phyloP scores from a whole-genome alignment of 1,140 invertebrate species.

The Nasonia vitripennis region DNA sequence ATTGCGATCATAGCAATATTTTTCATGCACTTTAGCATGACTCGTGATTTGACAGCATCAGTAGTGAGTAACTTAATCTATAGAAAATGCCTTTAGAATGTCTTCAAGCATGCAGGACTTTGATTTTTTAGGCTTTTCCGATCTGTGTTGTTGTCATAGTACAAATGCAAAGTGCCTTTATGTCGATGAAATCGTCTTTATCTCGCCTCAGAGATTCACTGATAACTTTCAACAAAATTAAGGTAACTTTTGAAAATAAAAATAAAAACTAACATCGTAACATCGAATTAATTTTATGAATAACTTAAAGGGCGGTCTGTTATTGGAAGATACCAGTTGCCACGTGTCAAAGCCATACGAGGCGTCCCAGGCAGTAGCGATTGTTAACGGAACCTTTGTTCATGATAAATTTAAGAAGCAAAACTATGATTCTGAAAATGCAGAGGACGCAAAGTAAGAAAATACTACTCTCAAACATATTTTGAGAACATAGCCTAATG shows the following conservation, averaged over 20 bases:
- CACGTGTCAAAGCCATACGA: slow-evolving; percentile 72
- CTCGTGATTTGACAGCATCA: slow-evolving; percentile 78
- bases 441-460: slow-evolving; percentile 45
- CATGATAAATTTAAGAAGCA: slow-evolving; percentile 66
- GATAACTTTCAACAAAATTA: slow-evolving; percentile 67
- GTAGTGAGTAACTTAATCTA: slow-evolving; percentile 73
- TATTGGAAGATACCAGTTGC: slow-evolving; percentile 72
- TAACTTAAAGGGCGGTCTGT: slow-evolving; percentile 69
- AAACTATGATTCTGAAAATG: slow-evolving; percentile 21
- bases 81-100: too few relatives aligned
- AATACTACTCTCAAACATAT: slow-evolving; percentile 9
- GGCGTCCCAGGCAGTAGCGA: slow-evolving; percentile 73
- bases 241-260: slow-evolving; percentile 61
- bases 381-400: slow-evolving; percentile 76
- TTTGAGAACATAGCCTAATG: slow-evolving; percentile 15
- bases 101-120: neutral
- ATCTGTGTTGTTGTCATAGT: slow-evolving; percentile 68
- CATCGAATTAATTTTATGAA: neutral
- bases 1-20: slow-evolving; percentile 80
- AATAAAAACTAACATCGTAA: neutral
- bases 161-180: slow-evolving; percentile 68
- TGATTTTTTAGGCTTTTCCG: slow-evolving; percentile 69
- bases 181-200: slow-evolving; percentile 66
- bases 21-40: slow-evolving; percentile 78
- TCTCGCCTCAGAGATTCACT: slow-evolving; percentile 65